A percentile compares a stretch with the other conserved stretches of the same genome.
phyloP scores from a whole-genome alignment of 2,888 invertebrate species.

The Pristionchus fissidentatus region DNA sequence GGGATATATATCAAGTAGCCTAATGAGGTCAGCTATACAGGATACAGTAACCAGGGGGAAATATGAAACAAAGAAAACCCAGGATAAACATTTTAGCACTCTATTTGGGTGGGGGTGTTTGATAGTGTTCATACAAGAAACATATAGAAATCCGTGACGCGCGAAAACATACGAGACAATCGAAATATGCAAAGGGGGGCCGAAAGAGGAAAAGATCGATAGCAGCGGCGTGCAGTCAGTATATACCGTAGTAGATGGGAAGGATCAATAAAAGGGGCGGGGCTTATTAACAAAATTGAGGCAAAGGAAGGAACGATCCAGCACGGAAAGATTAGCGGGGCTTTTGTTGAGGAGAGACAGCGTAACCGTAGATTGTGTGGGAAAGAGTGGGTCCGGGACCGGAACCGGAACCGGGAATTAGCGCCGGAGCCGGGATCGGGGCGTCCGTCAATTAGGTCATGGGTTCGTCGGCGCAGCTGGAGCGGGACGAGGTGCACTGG shows the following conservation, averaged over 20 bases:
- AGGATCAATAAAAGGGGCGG: too few species aligned
- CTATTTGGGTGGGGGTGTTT: too few species aligned
- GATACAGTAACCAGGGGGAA: neutral
- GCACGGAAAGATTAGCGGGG: too few species aligned
- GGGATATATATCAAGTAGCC: neutral
- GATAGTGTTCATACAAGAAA: too few species aligned
- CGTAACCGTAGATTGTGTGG: neutral
- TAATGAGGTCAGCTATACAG: neutral
- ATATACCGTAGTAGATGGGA: too few species aligned
- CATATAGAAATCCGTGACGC: neutral
- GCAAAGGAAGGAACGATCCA: neutral
- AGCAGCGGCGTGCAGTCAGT: too few species aligned
- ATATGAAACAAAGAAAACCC: neutral
- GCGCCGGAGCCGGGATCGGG: neutral
- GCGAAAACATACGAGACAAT: neutral
- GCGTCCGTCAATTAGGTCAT: slow-evolving; percentile 22
- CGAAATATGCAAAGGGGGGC: slow-evolving; percentile 29
- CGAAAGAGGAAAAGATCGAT: neutral
- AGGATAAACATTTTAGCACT: too few species aligned
- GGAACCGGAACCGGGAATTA: neutral
- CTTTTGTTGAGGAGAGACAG: slow-evolving; percentile 10
- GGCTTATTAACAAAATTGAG: too few species aligned
- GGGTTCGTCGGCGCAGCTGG: slow-evolving; percentile 39
- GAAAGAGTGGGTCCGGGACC: neutral
- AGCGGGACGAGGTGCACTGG: slow-evolving; percentile 19